phyloP scores from a whole-genome alignment of 2,113 vertebrate species.

The Mobula birostris region DNA sequence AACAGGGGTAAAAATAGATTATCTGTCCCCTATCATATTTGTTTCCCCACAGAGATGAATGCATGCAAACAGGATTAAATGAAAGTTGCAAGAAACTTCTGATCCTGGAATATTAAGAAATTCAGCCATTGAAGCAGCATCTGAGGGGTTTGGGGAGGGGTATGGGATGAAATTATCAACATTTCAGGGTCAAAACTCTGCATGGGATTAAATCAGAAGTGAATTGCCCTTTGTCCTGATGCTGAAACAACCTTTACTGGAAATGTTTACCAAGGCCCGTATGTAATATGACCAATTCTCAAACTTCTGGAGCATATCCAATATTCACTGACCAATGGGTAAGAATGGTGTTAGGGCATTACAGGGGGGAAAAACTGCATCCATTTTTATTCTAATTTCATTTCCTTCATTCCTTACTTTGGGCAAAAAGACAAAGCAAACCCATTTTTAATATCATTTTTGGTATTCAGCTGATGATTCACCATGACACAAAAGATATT shows the following conservation, averaged over 20 bases:
- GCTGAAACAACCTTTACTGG: neutral
- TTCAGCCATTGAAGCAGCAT: no score
- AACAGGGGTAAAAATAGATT: no score
- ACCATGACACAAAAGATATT: neutral
- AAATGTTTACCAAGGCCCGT: neutral
- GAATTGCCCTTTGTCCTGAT: no score
- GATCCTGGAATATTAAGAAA: no score
- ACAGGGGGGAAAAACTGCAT: neutral
- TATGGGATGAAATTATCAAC: no score
- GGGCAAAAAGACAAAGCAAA: neutral
- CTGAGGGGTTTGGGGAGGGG: no score
- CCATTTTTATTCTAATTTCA: neutral
- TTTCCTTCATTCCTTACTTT: neutral
- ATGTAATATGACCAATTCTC: neutral
- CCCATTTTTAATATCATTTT: neutral
- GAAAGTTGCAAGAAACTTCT: neutral
- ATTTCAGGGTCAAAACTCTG: no score
- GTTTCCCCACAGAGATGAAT: neutral
- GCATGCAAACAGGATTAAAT: neutral
- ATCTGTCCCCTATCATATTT: neutral
- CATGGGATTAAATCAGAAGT: neutral
- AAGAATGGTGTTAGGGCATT: neutral
- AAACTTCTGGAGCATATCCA: neutral
- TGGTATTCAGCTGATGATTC: neutral
- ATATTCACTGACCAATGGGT: neutral